These are phyloP conservation scores for Bombylius major DNA, from an alignment of 2,888 invertebrate species.

Conservation along the genomic window DNA sequence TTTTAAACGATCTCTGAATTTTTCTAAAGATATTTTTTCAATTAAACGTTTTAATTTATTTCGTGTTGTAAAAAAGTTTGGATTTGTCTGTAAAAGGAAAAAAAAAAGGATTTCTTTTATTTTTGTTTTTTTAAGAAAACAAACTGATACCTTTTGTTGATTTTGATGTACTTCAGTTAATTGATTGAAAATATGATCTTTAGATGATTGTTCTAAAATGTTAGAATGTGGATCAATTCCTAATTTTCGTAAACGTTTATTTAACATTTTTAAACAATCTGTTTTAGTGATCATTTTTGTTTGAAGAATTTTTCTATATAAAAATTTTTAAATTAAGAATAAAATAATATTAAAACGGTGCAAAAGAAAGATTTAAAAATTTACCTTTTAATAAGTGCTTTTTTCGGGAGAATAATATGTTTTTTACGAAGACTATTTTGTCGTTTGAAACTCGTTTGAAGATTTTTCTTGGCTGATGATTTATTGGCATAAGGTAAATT, in stretches of 20 bases:
- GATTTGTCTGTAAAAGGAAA: conserved; percentile 19
- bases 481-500: too few species aligned
- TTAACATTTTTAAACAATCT: background rate
- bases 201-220: background rate
- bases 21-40: conserved; percentile 24
- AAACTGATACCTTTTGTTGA: background rate
- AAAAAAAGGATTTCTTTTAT: background rate
- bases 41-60: conserved; percentile 27
- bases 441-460: too few species aligned
- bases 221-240: conserved; percentile 3
- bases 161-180: background rate
- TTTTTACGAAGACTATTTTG: too few species aligned
- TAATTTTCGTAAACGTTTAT: conserved; percentile 1
- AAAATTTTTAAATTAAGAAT: too few species aligned
- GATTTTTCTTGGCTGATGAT: too few species aligned
- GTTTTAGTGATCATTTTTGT: background rate
- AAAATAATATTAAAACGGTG: too few species aligned
- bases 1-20: conserved; percentile 2
- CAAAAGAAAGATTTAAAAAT: too few species aligned
- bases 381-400: too few species aligned
- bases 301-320: too few species aligned
- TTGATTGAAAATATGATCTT: background rate
- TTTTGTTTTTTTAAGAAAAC: too few species aligned
- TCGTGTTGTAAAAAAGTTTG: conserved; percentile 25
- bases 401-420: too few species aligned